Conservation (phyloP, 2,888 invertebrate genomes). For the Campaea margaritaria region DNA sequence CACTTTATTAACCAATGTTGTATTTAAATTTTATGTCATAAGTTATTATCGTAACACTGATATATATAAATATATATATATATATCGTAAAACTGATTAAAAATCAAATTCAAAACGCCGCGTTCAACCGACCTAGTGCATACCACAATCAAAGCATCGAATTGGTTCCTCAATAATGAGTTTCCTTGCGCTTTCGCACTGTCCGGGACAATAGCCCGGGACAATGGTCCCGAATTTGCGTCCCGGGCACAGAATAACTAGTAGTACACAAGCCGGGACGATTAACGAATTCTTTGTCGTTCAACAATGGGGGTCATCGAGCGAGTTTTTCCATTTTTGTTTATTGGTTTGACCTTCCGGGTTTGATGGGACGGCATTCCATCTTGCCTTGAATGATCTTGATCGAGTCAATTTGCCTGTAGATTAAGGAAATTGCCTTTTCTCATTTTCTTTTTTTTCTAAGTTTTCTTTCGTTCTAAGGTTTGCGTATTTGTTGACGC, state of each 20-base stretch:
- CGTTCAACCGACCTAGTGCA: constrained; percentile 44
- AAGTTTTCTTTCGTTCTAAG: no score
- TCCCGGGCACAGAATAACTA: constrained; percentile 7
- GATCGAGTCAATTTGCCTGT: neutral
- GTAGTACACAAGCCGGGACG: constrained; percentile 32
- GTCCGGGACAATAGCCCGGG: constrained; percentile 42
- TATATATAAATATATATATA: no score
- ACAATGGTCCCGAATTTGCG: constrained; percentile 47
- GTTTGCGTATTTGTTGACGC: no score
- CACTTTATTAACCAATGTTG: no score
- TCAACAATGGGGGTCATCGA: constrained; percentile 37
- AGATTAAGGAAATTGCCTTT: neutral
- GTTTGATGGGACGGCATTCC: constrained; percentile 16
- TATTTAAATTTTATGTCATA: no score
- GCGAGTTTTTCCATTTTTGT: constrained; percentile 35
- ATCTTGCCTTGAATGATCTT: constrained; percentile 16
- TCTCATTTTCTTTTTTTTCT: neutral
- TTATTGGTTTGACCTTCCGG: constrained; percentile 23
- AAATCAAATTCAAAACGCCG: constrained; percentile 43
- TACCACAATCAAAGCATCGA: constrained; percentile 40
- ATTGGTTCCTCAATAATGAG: constrained; percentile 46
- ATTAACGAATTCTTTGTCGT: constrained; percentile 45
- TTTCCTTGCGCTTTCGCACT: constrained; percentile 45
- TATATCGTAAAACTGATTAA: no score
- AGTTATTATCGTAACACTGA: no score